Evolutionary conservation across 2,113 vertebrate species (phyloP).

Genomic region (Xiphophorus maculatus): DNA sequence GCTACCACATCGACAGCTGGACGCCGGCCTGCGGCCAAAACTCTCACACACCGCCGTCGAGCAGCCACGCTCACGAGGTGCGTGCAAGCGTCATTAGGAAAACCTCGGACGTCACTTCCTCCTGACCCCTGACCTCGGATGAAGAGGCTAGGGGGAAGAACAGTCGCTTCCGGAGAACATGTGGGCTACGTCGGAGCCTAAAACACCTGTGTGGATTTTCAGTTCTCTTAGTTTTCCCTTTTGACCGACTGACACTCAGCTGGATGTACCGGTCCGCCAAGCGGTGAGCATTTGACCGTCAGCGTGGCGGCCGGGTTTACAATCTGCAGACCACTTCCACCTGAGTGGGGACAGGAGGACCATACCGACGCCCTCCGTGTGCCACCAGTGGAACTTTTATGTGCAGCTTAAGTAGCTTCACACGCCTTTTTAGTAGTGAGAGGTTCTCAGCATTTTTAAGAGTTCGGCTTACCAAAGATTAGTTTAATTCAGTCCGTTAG

Average conservation of each 20-base stretch:
- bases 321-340: neutral
- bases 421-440: no score
- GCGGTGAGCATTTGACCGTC: neutral
- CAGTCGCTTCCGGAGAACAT: conserved; percentile 4
- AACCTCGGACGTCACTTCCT: conserved; percentile 88
- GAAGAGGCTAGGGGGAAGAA: neutral
- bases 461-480: neutral
- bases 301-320: neutral
- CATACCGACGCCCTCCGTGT: neutral
- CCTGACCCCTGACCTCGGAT: conserved; percentile 48
- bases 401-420: conserved; percentile 13
- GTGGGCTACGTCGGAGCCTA: conserved; percentile 4
- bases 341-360: conserved; percentile 1
- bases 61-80: conserved; percentile 82
- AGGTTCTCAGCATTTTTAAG: neutral
- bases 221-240: neutral
- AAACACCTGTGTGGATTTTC: conserved; percentile 4
- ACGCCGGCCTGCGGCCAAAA: conserved; percentile 74
- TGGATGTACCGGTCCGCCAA: neutral
- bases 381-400: neutral
- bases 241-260: neutral
- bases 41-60: conserved; percentile 36
- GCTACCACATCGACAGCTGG: conserved; percentile 86
- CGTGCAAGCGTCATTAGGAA: conserved; percentile 98
- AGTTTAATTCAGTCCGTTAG: neutral